Conservation (phyloP, 2,797 vertebrate genomes). For the Antrozous pallidus region DNA sequence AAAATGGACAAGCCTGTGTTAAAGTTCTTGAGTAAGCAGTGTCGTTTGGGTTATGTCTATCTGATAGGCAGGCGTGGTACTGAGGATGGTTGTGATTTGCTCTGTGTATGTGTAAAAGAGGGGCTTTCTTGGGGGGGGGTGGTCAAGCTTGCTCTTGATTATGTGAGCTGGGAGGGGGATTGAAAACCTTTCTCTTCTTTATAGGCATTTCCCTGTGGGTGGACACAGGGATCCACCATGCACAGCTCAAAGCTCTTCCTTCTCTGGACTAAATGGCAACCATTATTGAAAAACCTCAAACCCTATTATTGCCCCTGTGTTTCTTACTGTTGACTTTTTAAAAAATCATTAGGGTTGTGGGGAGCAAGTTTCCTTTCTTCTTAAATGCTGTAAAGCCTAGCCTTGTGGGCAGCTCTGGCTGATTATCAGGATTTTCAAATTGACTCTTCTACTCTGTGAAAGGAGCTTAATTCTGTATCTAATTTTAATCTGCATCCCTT, state of each 20-base stretch:
- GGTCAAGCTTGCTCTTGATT: neutral
- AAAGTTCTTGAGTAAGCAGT: neutral
- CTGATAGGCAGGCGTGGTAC: neutral
- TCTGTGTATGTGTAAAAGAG: neutral
- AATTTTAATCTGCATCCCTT: slow-evolving; percentile 69
- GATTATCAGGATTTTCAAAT: slow-evolving; percentile 68
- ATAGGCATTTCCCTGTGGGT: neutral
- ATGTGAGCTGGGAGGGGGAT: neutral
- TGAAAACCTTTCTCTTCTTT: neutral
- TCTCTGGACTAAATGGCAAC: slow-evolving; percentile 10
- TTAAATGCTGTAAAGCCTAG: slow-evolving; percentile 67
- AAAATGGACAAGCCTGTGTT: neutral
- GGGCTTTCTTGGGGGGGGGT: neutral
- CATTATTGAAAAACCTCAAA: neutral
- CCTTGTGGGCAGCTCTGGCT: slow-evolving; percentile 53
- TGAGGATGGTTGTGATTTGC: neutral
- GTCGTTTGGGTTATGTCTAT: neutral
- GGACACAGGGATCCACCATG: neutral
- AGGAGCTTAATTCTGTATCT: slow-evolving; percentile 69
- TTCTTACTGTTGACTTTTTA: slow-evolving; percentile 25
- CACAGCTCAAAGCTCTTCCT: neutral
- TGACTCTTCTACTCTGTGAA: slow-evolving; percentile 51
- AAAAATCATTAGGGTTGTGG: slow-evolving; percentile 62
- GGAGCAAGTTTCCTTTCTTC: slow-evolving; percentile 59
- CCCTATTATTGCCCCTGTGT: slow-evolving; percentile 16